These are phyloP conservation scores for Myotis vivesi DNA, from an alignment of 2,797 vertebrate genomes.

Conservation along the genomic window DNA sequence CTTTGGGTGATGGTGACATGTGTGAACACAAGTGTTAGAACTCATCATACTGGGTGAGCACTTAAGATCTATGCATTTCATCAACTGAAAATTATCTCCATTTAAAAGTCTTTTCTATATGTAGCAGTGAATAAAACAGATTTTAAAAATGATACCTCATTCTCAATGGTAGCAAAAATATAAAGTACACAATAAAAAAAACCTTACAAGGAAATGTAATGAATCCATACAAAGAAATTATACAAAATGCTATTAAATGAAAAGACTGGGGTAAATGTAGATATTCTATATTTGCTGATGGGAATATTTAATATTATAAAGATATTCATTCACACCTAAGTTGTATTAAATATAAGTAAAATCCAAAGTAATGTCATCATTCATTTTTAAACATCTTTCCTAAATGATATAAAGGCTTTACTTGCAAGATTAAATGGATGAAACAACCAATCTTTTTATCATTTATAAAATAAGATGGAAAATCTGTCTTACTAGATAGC, in stretches of 20 bases:
- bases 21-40: not conserved
- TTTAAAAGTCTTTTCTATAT: not conserved
- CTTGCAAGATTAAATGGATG: not conserved
- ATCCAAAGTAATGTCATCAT: not conserved
- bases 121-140: not conserved
- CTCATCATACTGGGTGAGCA: not conserved
- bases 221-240: conserved; percentile 5
- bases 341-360: conserved; percentile 36
- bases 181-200: conserved; percentile 8
- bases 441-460: not conserved
- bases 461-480: not conserved
- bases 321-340: conserved; percentile 23
- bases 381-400: conserved; percentile 7
- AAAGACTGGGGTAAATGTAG: not conserved
- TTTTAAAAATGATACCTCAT: not conserved
- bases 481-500: not conserved
- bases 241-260: conserved; percentile 4
- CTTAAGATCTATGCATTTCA: not conserved
- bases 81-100: not conserved
- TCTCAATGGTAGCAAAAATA: conserved; percentile 31
- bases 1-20: not conserved
- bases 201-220: not conserved
- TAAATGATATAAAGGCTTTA: conserved; percentile 25
- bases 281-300: not conserved
- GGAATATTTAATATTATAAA: conserved; percentile 10